Conservation (phyloP, 2,888 invertebrate species). For the Yponomeuta cagnagella region DNA sequence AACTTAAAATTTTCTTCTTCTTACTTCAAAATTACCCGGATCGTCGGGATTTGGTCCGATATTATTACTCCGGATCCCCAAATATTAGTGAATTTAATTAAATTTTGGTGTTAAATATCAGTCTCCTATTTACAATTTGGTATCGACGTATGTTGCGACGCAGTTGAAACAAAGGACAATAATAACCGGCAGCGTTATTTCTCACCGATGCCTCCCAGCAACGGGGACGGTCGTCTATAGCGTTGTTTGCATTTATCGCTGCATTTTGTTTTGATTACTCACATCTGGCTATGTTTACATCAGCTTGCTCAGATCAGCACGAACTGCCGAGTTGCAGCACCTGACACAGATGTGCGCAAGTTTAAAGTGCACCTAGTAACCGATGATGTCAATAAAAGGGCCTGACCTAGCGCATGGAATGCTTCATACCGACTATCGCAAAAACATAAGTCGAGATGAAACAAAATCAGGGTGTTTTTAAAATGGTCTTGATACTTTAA, state of each 20-base stretch:
- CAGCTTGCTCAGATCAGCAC: conserved; percentile 34
- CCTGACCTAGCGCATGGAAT: background rate
- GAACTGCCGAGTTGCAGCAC: conserved; percentile 37
- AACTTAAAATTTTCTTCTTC: too few species aligned
- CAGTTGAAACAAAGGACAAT: background rate
- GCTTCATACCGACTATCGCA: background rate
- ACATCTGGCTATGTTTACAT: conserved; percentile 48
- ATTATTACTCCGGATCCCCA: background rate
- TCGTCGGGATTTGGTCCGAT: too few species aligned
- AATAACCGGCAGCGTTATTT: conserved; percentile 1
- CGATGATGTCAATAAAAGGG: conserved; percentile 4
- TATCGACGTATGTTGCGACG: background rate
- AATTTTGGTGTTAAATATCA: background rate
- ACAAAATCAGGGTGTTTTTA: background rate
- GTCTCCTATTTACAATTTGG: background rate
- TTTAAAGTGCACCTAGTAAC: conserved; percentile 1
- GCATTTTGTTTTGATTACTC: conserved; percentile 41
- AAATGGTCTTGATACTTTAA: too few species aligned
- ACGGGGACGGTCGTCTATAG: conserved; percentile 30
- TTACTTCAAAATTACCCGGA: too few species aligned
- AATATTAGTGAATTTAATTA: background rate
- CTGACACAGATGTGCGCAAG: conserved; percentile 17
- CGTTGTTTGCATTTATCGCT: conserved; percentile 24
- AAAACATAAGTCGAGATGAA: background rate
- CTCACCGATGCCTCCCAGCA: conserved; percentile 18